Base-by-base conservation (phyloP, 2,797 vertebrate species). In the Microctenopoma steveboyesi region DNA sequence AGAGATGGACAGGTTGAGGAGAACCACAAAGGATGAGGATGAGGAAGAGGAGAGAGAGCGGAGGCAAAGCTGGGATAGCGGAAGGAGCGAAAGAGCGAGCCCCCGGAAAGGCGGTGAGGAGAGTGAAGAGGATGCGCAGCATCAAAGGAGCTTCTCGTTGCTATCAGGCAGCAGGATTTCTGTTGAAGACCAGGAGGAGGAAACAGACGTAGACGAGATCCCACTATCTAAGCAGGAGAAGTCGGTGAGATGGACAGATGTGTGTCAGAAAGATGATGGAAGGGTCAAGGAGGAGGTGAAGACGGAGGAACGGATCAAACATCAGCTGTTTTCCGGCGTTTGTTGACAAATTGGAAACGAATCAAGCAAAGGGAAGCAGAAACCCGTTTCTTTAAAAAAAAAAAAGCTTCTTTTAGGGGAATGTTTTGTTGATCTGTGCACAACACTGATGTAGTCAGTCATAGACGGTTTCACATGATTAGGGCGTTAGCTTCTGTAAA, bases 321-420 rank as follows among this genome's bases (percentile, higher is more conserved):
- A 76, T 39, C 86, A 91, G 79, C 88, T 93, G 60, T 94, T 93
- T 83, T 94, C 93, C 0, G 92, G 93, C 0, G 92, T 94, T 16
- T 93, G 93, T 85, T 94, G 89, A 93, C 78, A 69, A 27, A 62
- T 53, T 42, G 53, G 57, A 69, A 25, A 53, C 55, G 35, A 52
- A 60, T 58, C 2, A 0, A 28, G 37, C 6, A 18, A 48, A 65
- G 13, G 25, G 54, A 39, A 48, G 64, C 50, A 4, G 46, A 75
- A 71, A 52, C 45, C 30, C 39, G 13, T 49, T 33, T 8, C 9
- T 60, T 14, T 9, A 30, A 47, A 22, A 22, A 57, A 53, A 16
- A n/a, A 57, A 53, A 47, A 1, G 30, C 45, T 18, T 45, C 62
- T 80, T 74, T 7, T 63, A 55, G 48, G 18, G 22, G 65, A 39